phyloP scores from a whole-genome alignment of 2,888 invertebrate genomes.

The Frankliniella fusca region DNA sequence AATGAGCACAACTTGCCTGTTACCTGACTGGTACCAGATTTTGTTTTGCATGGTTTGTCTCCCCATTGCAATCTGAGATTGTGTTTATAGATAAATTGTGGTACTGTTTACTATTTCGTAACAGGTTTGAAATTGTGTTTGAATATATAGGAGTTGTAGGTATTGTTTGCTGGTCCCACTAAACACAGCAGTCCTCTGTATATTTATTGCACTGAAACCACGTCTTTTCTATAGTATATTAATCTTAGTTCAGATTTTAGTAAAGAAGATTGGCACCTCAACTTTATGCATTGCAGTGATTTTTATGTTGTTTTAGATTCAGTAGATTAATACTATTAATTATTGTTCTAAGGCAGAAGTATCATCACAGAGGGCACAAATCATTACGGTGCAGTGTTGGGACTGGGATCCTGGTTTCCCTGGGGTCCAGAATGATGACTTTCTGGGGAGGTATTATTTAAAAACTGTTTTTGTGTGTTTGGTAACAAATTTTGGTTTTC shows the following conservation, averaged over 20 bases:
- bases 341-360: conserved; percentile 61
- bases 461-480: conserved; percentile 17
- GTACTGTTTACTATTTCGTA: too few relatives aligned
- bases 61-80: too few relatives aligned
- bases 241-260: not conserved
- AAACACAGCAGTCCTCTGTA: not conserved
- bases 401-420: conserved; percentile 78
- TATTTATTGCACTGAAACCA: too few relatives aligned
- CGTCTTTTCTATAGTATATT: too few relatives aligned
- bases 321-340: not conserved
- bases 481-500: not conserved
- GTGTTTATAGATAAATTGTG: too few relatives aligned
- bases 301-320: conserved; percentile 1
- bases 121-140: too few relatives aligned
- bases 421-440: conserved; percentile 74
- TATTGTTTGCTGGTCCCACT: not conserved
- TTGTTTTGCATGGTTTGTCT: too few relatives aligned
- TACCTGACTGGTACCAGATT: too few relatives aligned
- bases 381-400: conserved; percentile 70
- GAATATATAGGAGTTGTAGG: too few relatives aligned
- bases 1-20: too few relatives aligned
- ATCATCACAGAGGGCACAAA: conserved; percentile 69
- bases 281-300: conserved; percentile 1
- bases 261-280: not conserved
- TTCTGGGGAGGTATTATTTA: conserved; percentile 68